Evolutionary conservation across 2,113 vertebrate species (phyloP).

Genomic region (Podarcis raffonei): DNA sequence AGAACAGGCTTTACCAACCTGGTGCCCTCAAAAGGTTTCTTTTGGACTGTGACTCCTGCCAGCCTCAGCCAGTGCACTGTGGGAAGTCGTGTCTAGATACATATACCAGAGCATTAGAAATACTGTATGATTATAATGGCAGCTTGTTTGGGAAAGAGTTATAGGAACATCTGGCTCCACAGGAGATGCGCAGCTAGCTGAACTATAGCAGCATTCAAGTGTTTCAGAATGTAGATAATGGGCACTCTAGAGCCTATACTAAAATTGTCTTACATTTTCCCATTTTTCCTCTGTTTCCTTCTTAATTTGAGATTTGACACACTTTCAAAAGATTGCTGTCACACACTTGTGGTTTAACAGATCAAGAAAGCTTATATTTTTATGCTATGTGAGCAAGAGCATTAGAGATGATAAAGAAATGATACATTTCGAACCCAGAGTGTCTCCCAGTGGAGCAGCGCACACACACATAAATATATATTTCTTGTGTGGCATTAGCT

Average conservation of each 20-base stretch:
- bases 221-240: background rate
- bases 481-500: background rate
- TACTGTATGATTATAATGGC: background rate
- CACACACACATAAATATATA: background rate
- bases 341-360: background rate
- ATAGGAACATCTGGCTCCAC: background rate
- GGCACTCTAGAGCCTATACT: background rate
- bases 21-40: too few relatives aligned
- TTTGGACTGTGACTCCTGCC: too few relatives aligned
- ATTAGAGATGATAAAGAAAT: constrained; percentile 11
- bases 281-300: background rate
- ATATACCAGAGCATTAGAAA: background rate
- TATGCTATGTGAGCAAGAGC: constrained; percentile 8
- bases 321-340: background rate
- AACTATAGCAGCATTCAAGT: background rate
- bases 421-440: constrained; percentile 6
- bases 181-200: background rate
- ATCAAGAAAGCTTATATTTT: background rate
- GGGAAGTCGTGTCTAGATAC: background rate
- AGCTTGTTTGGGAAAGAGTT: background rate
- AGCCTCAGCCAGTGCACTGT: too few relatives aligned
- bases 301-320: background rate
- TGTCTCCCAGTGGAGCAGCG: background rate
- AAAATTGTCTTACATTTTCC: background rate
- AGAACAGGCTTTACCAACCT: too few relatives aligned